Evolutionary conservation across 2,113 vertebrate genomes (phyloP), one percentile per base, ranked within the genome.

Genomic region (Erythrolamprus reginae): DNA sequence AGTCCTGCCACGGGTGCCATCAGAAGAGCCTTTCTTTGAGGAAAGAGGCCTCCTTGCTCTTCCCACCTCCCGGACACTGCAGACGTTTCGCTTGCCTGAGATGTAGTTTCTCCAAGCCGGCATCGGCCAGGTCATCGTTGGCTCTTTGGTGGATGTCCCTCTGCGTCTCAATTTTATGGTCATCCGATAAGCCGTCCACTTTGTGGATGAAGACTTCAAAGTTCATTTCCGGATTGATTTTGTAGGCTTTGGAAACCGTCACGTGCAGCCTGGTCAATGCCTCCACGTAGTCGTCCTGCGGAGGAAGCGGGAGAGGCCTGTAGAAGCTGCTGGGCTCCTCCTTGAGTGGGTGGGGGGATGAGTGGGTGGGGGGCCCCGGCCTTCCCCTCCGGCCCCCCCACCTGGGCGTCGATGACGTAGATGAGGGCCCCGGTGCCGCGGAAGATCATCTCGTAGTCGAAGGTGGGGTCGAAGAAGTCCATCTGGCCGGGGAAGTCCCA

Each of bases 181-280:
- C 99, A 93, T 99, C 99, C 0, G 99, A 99, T 88, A 99, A 97
- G 89, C 99, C 99, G 94, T 99, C 99, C 94, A 99, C 99, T 97
- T 99, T 99, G 97, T 99, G 99, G 97, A 99, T 99, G 93, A 99
- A 99, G 96, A 99, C 99, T 96, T 99, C 99, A 61, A 99, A 99
- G 97, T 99, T 99, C 97, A 99, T 99, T 95, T 99, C 99, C 3
- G 99, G 98, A 95, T 99, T 99, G 94, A 99, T 98, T 95, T 99
- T 97, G 97, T 99, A 99, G 90, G 99, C 99, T 96, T 99, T 98
- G 21, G 99, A 99, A 94, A 99, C 99, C 4, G 99, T 99, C 93
- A 99, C 98, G 95, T 99, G 99, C 89, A 99, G 98, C 96, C 99
- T 97, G 84, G 98, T 97, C 94, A 99, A 97, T 85, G 99, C 98